These are phyloP conservation scores for Elaphurus davidianus DNA, from an alignment of 2,113 vertebrate genomes.

Conservation along the genomic window DNA sequence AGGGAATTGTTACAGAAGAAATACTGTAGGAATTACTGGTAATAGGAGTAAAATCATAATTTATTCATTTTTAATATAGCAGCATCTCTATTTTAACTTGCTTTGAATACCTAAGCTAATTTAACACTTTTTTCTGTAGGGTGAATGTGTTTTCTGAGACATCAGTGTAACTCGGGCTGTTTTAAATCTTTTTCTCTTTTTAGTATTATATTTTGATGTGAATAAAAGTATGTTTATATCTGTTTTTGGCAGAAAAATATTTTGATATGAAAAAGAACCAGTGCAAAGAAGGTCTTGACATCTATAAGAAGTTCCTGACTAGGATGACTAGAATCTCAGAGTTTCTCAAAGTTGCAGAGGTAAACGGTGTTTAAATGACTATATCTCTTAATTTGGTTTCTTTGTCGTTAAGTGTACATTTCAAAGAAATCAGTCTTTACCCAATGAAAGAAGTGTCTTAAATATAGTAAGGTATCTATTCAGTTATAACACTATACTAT, in stretches of 20 bases:
- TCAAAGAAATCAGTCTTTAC: neutral
- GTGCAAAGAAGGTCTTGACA: conserved; percentile 98
- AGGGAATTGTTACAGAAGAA: neutral
- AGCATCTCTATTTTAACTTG: neutral
- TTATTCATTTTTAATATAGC: neutral
- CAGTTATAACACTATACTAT: neutral
- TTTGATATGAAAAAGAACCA: conserved; percentile 99
- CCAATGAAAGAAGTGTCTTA: neutral
- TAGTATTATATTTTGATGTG: conserved; percentile 23
- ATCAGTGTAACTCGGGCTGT: neutral
- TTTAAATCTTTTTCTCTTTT: neutral
- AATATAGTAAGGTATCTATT: neutral
- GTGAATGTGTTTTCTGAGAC: neutral
- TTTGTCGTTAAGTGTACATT: neutral
- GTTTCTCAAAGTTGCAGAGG: conserved; percentile 99
- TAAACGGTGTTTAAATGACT: conserved; percentile 71
- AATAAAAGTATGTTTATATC: conserved; percentile 29
- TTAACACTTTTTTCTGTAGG: neutral
- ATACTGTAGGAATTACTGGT: neutral
- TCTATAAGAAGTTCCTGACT: conserved; percentile 99
- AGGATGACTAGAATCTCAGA: conserved; percentile 99
- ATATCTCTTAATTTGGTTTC: neutral
- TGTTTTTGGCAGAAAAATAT: conserved; percentile 91
- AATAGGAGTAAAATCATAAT: neutral
- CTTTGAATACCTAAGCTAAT: conserved; percentile 5